These are phyloP conservation scores for Drosophila mauritiana DNA, from an alignment of 1,140 invertebrate species.

Conservation along the genomic window DNA sequence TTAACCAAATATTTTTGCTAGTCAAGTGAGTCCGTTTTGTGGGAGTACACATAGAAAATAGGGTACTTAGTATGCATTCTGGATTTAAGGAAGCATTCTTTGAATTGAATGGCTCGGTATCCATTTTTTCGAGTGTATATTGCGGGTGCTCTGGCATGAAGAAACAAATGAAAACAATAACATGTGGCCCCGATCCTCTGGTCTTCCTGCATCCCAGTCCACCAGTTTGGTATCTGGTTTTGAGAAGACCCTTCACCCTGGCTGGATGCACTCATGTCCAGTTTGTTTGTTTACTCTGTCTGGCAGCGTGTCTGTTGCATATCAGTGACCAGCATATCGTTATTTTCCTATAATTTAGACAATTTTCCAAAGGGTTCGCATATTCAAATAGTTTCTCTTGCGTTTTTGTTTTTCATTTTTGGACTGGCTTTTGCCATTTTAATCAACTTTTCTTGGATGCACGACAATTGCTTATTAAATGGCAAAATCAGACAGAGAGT, in stretches of 20 bases:
- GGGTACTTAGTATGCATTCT: no score
- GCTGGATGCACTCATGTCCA: slow-evolving; percentile 37
- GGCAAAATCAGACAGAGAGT: slow-evolving; percentile 40
- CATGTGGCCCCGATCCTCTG: slow-evolving; percentile 22
- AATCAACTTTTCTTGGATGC: slow-evolving; percentile 58
- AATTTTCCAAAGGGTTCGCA: slow-evolving; percentile 32
- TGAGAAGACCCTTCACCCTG: slow-evolving; percentile 25
- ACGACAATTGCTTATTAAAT: slow-evolving; percentile 46
- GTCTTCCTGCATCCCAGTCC: slow-evolving; percentile 6
- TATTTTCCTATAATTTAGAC: slow-evolving; percentile 56
- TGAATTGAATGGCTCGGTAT: neutral
- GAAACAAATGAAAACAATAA: slow-evolving; percentile 50
- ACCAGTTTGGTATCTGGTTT: slow-evolving; percentile 13
- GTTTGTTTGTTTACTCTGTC: slow-evolving; percentile 39
- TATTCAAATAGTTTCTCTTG: slow-evolving; percentile 54
- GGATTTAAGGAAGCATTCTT: neutral
- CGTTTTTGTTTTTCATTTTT: slow-evolving; percentile 1
- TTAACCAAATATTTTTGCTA: slow-evolving; percentile 47
- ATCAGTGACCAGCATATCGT: slow-evolving; percentile 62
- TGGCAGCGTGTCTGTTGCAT: slow-evolving; percentile 59
- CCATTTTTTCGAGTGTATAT: slow-evolving; percentile 5
- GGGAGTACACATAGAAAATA: slow-evolving; percentile 8
- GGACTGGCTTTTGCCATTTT: slow-evolving; percentile 43
- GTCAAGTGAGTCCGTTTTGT: slow-evolving; percentile 34
- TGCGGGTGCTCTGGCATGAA: slow-evolving; percentile 13